Percentiles rank a stretch among this genome's conserved stretches.
Conservation (phyloP, 2,797 vertebrate genomes). For the Neoniphon sammara region DNA sequence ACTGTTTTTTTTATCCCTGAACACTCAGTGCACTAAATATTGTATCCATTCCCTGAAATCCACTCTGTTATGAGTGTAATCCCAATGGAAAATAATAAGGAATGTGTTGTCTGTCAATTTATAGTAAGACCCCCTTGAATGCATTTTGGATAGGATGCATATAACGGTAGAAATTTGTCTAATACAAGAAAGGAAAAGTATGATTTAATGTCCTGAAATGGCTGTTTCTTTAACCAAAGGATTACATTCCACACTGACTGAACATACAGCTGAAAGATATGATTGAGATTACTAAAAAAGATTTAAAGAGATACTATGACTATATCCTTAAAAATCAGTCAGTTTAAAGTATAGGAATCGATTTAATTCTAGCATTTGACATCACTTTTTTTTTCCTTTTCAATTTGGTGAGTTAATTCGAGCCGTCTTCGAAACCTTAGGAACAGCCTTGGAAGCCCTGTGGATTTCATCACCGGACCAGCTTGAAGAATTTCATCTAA, state of each 20-base stretch:
- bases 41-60: slow-evolving; percentile 40
- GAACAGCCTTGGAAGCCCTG: too few relatives aligned
- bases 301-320: too few relatives aligned
- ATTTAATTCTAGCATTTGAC: too few relatives aligned
- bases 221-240: too few relatives aligned
- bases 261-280: background rate
- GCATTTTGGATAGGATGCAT: slow-evolving; percentile 37
- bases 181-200: slow-evolving; percentile 10
- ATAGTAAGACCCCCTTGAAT: slow-evolving; percentile 32
- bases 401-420: too few relatives aligned
- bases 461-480: too few relatives aligned
- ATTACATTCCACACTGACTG: background rate
- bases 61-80: slow-evolving; percentile 55
- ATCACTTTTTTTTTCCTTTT: too few relatives aligned
- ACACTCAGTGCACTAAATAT: slow-evolving; percentile 57
- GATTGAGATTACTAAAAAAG: background rate
- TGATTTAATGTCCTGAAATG: background rate
- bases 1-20: slow-evolving; percentile 40
- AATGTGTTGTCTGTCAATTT: slow-evolving; percentile 47
- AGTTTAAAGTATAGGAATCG: too few relatives aligned
- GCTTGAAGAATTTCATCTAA: too few relatives aligned
- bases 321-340: background rate
- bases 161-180: slow-evolving; percentile 27
- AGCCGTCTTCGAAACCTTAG: too few relatives aligned
- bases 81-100: slow-evolving; percentile 52